Percentiles rank a stretch among this genome's conserved stretches.
Evolutionary conservation across 2,113 vertebrate genomes (phyloP).

Genomic region (Thunnus maccoyii): DNA sequence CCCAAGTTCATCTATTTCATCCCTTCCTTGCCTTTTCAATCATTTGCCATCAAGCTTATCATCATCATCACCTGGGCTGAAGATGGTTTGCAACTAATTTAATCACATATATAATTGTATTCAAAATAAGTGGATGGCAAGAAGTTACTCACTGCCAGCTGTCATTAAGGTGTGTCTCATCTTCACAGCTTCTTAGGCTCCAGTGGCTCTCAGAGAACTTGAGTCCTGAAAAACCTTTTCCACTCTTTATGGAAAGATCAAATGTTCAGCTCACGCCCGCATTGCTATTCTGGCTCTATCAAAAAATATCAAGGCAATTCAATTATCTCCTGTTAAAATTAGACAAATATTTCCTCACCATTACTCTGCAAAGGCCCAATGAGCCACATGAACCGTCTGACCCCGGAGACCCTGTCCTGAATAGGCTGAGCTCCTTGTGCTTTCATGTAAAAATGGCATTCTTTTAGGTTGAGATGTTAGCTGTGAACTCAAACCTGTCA

Average conservation of each 20-base stretch:
- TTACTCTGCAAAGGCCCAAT: slow-evolving; percentile 45
- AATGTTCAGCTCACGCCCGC: slow-evolving; percentile 31
- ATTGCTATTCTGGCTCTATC: slow-evolving; percentile 62
- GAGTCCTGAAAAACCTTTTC: not conserved
- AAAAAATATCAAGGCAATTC: slow-evolving; percentile 75
- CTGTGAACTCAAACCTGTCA: slow-evolving; percentile 10
- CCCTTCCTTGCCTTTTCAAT: slow-evolving; percentile 3
- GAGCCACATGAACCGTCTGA: slow-evolving; percentile 60
- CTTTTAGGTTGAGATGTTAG: not conserved
- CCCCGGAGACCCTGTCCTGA: slow-evolving; percentile 18
- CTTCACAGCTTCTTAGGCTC: slow-evolving; percentile 4
- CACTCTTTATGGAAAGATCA: slow-evolving; percentile 45
- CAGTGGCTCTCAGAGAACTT: not conserved
- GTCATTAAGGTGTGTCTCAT: slow-evolving; percentile 20
- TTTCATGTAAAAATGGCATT: not conserved
- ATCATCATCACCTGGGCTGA: too few relatives aligned
- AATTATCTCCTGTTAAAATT: slow-evolving; percentile 82
- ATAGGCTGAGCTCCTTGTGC: not conserved
- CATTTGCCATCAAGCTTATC: too few relatives aligned
- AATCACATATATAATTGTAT: not conserved
- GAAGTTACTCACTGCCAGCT: not conserved
- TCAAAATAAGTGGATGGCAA: not conserved
- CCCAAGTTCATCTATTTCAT: not conserved
- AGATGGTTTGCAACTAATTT: not conserved
- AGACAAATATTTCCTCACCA: slow-evolving; percentile 77